A percentile compares a stretch with the other conserved stretches of the same genome.
phyloP scores from a whole-genome alignment of 2,888 invertebrate species.

The Hermaeophaga mercurialis region DNA sequence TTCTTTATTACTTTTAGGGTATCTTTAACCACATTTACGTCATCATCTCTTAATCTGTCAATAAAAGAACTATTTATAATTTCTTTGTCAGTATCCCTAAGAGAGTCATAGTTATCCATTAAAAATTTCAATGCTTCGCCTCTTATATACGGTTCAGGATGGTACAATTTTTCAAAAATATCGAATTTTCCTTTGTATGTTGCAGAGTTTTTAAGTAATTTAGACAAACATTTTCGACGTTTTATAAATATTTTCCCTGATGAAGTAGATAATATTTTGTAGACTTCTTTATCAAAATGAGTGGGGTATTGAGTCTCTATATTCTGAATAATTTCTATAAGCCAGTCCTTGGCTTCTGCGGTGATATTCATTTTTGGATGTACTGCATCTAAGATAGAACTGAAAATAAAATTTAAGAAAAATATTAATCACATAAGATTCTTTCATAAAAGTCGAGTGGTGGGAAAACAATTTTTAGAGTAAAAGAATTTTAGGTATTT shows the following conservation, averaged over 20 bases:
- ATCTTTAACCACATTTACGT: constrained; percentile 65
- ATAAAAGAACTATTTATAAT: constrained; percentile 68
- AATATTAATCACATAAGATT: too few species aligned
- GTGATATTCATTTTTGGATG: constrained; percentile 39
- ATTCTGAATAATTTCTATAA: constrained; percentile 60
- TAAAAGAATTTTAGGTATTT: too few species aligned
- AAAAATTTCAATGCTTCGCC: constrained; percentile 70
- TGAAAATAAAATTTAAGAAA: constrained; percentile 32
- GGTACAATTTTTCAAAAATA: constrained; percentile 74
- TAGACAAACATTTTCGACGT: constrained; percentile 44
- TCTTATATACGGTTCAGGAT: constrained; percentile 70
- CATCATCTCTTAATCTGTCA: constrained; percentile 72
- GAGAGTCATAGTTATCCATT: constrained; percentile 59
- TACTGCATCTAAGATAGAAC: constrained; percentile 47
- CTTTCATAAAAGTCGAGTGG: too few species aligned
- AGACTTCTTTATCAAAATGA: constrained; percentile 72
- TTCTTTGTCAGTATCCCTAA: constrained; percentile 62
- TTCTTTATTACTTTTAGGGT: constrained; percentile 58
- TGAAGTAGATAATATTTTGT: constrained; percentile 59
- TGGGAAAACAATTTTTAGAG: too few species aligned
- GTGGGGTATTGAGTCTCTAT: constrained; percentile 75
- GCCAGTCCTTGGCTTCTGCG: constrained; percentile 44
- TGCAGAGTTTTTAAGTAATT: constrained; percentile 44
- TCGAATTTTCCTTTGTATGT: constrained; percentile 47
- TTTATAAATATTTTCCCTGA: constrained; percentile 31